Base-by-base conservation (phyloP, 2,113 vertebrate genomes). In the Mohoua ochrocephala region DNA sequence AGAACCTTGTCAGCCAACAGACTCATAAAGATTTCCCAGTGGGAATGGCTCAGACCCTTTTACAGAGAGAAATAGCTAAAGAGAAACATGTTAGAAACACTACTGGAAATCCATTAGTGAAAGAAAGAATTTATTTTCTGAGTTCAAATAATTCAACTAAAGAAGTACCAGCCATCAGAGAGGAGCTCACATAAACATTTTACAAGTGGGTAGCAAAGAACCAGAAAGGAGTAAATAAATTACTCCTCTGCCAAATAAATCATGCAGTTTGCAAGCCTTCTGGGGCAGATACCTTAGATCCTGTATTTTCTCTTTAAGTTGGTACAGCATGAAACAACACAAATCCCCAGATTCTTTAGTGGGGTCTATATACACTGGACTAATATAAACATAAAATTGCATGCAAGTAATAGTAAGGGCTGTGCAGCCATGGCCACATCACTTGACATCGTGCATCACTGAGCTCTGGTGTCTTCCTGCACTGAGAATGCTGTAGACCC, bases 401-500 rank as follows among this genome's bases (percentile, higher is more conserved):
- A 22, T 42, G 21, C 52, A 80, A 54, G 63, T 44, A 54, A 11
- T 33, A 42, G 15, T 35, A 47, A 90, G 15, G 50, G 23, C 27
- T 4, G 3, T 27, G 24, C 54, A 86, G 23, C 33, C 33, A 35
- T 13, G 37, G 45, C 33, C 1, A 3, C 42, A 26, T 59, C 71
- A 27, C 20, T n/a, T 78, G 52, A 52, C 1, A 1, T 2, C 0
- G 0, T 15, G 23, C 21, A 28, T 30, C 4, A 0, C 0, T 37
- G 45, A 83, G n/a, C 7, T 53, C 22, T 41, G 1, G 0, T 53
- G n/a, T 33, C n/a, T 37, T 47, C 50, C 75, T 83, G 53, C 50
- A 49, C 45, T 3, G 0, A 57, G 30, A 33, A 73, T 69, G 45
- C 28, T 50, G 53, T 6, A 63, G 23, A 26, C 20, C n/a, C 39